These are phyloP conservation scores for Enteromius mattozi DNA, from an alignment of 2,797 vertebrate genomes.

Conservation along the genomic window DNA sequence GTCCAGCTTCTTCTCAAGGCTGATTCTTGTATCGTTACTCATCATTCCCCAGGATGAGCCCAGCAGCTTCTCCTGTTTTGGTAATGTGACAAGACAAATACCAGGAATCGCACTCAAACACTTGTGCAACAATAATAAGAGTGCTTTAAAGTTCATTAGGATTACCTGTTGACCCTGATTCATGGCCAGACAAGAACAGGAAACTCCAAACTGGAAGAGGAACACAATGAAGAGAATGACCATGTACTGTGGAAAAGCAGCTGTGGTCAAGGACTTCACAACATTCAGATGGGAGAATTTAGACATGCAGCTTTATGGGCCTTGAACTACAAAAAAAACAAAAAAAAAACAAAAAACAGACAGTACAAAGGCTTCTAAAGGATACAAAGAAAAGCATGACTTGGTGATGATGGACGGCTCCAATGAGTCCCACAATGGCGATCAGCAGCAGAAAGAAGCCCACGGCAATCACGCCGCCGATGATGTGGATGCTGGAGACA, in stretches of 20 bases:
- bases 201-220: constrained; percentile 91
- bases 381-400: constrained; percentile 98
- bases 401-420: constrained; percentile 92
- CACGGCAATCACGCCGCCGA: constrained; percentile 92
- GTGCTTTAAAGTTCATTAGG: neutral
- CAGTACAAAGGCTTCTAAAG: constrained; percentile 65
- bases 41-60: constrained; percentile 81
- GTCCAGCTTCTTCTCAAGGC: constrained; percentile 83
- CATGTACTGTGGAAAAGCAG: constrained; percentile 84
- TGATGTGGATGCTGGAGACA: constrained; percentile 92
- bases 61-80: constrained; percentile 80
- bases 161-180: constrained; percentile 86
- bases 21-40: constrained; percentile 74
- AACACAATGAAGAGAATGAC: constrained; percentile 93
- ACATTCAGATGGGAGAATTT: neutral
- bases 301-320: neutral
- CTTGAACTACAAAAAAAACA: neutral
- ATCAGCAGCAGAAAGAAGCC: constrained; percentile 93
- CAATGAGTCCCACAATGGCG: constrained; percentile 89
- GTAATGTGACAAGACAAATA: neutral
- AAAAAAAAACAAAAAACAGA: neutral
- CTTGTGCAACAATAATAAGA: neutral
- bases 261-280: constrained; percentile 71
- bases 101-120: neutral
- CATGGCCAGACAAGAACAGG: constrained; percentile 91